phyloP scores from a whole-genome alignment of 1,140 invertebrate species.

The Papilio polyxenes region DNA sequence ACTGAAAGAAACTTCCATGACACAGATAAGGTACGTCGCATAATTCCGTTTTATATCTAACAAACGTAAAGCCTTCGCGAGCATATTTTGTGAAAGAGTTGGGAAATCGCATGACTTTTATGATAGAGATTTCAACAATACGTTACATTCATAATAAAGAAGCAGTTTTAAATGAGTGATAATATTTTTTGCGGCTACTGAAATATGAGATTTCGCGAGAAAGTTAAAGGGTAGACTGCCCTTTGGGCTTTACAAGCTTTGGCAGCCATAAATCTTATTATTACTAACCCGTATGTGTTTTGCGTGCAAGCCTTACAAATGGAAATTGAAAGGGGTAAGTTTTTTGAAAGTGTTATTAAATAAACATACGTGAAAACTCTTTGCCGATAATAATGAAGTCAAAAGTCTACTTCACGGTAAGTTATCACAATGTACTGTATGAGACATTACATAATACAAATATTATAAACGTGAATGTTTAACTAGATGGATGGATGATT shows the following conservation, averaged over 20 bases:
- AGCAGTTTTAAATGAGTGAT: conserved; percentile 14
- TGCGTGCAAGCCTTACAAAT: conserved; percentile 27
- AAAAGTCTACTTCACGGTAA: background rate
- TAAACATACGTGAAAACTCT: conserved; percentile 16
- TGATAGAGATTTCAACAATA: conserved; percentile 21
- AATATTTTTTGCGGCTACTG: conserved; percentile 8
- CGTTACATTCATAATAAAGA: conserved; percentile 8
- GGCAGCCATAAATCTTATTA: conserved; percentile 31
- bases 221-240: conserved; percentile 28
- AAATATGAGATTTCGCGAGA: background rate
- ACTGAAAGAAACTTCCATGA: conserved; percentile 15
- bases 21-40: conserved; percentile 18
- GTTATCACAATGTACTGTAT: background rate
- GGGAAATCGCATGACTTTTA: conserved; percentile 21
- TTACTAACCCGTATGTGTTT: conserved; percentile 34
- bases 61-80: conserved; percentile 17
- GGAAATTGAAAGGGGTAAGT: conserved; percentile 24
- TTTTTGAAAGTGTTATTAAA: conserved; percentile 22
- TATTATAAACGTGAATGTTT: no score
- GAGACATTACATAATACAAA: background rate
- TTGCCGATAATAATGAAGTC: background rate
- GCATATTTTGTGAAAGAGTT: conserved; percentile 27
- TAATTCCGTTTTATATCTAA: conserved; percentile 27
- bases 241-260: conserved; percentile 27
- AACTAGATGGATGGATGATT: no score